Percentiles rank a stretch among this genome's conserved stretches.
Evolutionary conservation across 2,113 vertebrate genomes (phyloP).

Genomic region (Tonatia bakeri): DNA sequence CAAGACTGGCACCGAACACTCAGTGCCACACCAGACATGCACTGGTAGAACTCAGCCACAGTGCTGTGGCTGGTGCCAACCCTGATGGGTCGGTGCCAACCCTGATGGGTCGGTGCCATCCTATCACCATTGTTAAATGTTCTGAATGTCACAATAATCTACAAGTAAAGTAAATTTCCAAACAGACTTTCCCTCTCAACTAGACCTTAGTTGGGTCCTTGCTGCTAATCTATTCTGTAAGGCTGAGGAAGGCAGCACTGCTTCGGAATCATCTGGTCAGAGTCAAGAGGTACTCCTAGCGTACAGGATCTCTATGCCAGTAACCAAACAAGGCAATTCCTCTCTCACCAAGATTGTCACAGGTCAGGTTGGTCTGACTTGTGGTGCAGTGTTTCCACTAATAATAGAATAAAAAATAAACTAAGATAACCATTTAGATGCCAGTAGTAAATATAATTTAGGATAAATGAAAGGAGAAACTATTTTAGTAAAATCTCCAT

Average conservation of each 20-base stretch:
- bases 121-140: not conserved
- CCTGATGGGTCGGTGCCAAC: not conserved
- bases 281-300: not conserved
- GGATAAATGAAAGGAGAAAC: not conserved
- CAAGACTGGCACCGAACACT: not conserved
- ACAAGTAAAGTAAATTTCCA: not conserved
- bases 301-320: not conserved
- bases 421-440: not conserved
- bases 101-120: not conserved
- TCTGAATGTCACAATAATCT: not conserved
- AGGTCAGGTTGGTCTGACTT: not conserved
- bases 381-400: not conserved
- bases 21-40: not conserved
- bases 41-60: not conserved
- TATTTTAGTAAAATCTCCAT: not conserved
- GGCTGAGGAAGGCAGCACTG: not conserved
- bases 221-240: not conserved
- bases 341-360: not conserved
- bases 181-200: not conserved
- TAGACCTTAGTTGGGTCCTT: not conserved
- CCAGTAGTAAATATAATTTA: not conserved
- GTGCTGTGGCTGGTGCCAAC: not conserved
- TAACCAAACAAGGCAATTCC: not conserved
- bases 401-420: not conserved
- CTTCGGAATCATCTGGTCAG: not conserved